Base-by-base conservation (phyloP, 2,113 vertebrate species). In the Garra rufa region DNA sequence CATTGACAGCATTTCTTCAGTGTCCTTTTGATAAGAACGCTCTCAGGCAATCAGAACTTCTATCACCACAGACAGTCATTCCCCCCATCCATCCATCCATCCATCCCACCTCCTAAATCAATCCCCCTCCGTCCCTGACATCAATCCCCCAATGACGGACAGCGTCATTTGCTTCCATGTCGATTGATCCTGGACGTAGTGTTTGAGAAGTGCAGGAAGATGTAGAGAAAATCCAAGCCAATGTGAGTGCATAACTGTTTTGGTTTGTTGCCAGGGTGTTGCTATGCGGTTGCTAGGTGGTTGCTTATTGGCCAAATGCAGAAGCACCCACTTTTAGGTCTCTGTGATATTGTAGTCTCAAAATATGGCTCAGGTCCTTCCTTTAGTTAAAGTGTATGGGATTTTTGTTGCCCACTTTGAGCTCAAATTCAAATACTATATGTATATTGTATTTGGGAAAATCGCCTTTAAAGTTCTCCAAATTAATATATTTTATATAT, bases 101-200 rank as follows among this genome's bases (percentile, higher is more conserved):
- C 86, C 83, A 78, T 71, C 78, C 81, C 57, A 67, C 76, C 76
- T 85, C 19, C 76, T 83, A 85, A 78, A 50, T 44, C 76, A 21
- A 57, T 85, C 82, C 79, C 86, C 81, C 55, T 77, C 87, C 86
- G 76, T 90, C 89, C 91, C 83, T 92, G 81, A 92, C 88, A 80
- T 76, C 83, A 90, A 4, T 65, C 50, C 82, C 82, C 52, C 81
- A 87, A 76, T 88, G 89, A 95, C 91, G 48, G 82, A 91, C 89
- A 86, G 83, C 81, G 92, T 85, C 90, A 88, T 93, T 94, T 92
- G 17, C 86, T 94, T 92, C 81, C 86, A 71, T 73, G 87, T 74
- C 95, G 93, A 92, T 91, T 95, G 89, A 84, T 82, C 92, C 57
- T 43, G 41, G 55, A n/a, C 21, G 26, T 61, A 46, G 57, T 28